Percentiles rank a stretch among this genome's conserved stretches.
These are phyloP conservation scores for Troilus luridus DNA, from an alignment of 2,888 invertebrate genomes.

Conservation along the genomic window DNA sequence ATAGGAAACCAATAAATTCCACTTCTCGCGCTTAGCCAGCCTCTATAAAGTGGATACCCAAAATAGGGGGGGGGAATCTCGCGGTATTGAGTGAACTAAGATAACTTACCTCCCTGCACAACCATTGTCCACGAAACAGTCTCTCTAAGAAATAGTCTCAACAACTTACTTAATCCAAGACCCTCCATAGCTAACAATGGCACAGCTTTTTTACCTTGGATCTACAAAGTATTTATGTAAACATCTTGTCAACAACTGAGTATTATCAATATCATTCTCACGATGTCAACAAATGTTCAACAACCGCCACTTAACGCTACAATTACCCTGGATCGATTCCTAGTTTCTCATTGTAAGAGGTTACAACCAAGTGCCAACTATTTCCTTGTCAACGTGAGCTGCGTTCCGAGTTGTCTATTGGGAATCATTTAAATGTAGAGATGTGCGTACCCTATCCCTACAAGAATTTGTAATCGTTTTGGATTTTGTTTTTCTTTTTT, in stretches of 20 bases:
- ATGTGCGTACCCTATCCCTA: not conserved
- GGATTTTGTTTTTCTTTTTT: not conserved
- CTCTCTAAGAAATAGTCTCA: no score
- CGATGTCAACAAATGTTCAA: constrained; percentile 2
- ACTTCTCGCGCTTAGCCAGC: no score
- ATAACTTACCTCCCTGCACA: no score
- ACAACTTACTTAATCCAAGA: not conserved
- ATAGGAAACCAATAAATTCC: no score
- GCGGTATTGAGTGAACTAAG: no score
- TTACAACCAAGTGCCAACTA: not conserved
- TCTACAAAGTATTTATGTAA: not conserved
- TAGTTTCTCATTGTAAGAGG: constrained; percentile 17
- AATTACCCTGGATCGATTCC: constrained; percentile 3
- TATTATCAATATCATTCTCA: not conserved
- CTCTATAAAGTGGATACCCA: no score
- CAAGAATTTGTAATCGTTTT: not conserved
- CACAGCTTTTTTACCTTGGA: not conserved
- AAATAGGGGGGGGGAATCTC: no score
- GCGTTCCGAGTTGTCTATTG: not conserved
- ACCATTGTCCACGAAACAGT: no score
- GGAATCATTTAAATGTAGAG: not conserved
- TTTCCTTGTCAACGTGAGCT: not conserved
- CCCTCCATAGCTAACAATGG: not conserved
- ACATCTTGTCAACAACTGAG: not conserved
- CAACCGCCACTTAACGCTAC: not conserved